Conservation (phyloP, 2,888 invertebrate species). For the Parnassius glacialis region DNA sequence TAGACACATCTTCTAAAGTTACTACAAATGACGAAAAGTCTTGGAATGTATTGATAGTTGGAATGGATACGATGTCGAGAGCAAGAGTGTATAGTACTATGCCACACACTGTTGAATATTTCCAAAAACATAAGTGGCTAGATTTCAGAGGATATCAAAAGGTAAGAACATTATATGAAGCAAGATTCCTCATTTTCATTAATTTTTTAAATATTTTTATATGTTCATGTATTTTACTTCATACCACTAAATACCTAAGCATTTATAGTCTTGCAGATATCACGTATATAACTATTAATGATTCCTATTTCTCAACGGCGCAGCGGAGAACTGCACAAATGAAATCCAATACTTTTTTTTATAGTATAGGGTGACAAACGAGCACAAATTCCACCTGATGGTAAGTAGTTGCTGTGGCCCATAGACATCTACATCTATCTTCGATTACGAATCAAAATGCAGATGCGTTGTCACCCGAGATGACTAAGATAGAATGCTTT, state of each 20-base stretch:
- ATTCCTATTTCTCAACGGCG: too few species aligned
- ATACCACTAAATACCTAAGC: background rate
- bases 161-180: constrained; percentile 44
- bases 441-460: too few species aligned
- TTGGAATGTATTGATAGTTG: constrained; percentile 86
- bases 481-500: too few species aligned
- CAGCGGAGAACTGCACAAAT: too few species aligned
- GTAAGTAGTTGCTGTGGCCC: too few species aligned
- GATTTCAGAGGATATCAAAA: constrained; percentile 87
- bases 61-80: constrained; percentile 91
- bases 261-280: too few species aligned
- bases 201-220: constrained; percentile 3
- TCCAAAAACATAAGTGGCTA: constrained; percentile 84
- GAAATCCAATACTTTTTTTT: too few species aligned
- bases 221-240: background rate
- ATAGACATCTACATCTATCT: too few species aligned
- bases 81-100: constrained; percentile 87
- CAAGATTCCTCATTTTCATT: background rate
- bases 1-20: constrained; percentile 11
- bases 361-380: too few species aligned
- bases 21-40: constrained; percentile 16
- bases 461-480: too few species aligned
- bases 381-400: too few species aligned
- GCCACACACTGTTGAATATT: constrained; percentile 85
- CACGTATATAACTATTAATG: too few species aligned